Evolutionary conservation across 2,797 vertebrate species (phyloP).

Genomic region (Heteromormyrus szaboi): DNA sequence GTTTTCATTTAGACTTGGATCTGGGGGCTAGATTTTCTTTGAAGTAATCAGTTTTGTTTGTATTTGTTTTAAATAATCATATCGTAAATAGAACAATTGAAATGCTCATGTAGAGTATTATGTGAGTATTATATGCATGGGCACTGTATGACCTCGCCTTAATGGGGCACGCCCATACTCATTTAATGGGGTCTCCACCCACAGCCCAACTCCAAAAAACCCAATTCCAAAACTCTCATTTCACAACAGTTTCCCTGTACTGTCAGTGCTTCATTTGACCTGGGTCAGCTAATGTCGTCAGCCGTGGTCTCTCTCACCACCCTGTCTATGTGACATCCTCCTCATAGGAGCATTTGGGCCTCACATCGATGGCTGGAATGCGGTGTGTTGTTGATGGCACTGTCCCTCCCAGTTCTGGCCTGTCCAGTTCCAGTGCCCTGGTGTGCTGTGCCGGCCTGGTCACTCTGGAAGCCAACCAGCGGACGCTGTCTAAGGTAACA

Average conservation of each 20-base stretch:
- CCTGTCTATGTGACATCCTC: neutral
- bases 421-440: constrained; percentile 95
- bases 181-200: neutral
- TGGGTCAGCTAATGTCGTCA: no score
- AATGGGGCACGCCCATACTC: neutral
- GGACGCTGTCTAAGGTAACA: constrained; percentile 84
- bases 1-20: neutral
- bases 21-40: neutral
- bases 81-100: neutral
- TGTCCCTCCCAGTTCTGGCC: constrained; percentile 89
- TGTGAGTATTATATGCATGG: neutral
- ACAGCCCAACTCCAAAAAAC: neutral
- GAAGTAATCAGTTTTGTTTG: neutral
- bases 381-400: constrained; percentile 87
- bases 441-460: constrained; percentile 90
- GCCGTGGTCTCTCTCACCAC: neutral
- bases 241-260: neutral
- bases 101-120: neutral
- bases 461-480: constrained; percentile 76
- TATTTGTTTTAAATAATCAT: neutral
- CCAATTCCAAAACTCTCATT: neutral
- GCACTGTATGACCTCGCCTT: neutral
- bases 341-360: constrained; percentile 75
- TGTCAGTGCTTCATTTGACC: neutral
- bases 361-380: constrained; percentile 72